Evolutionary conservation across 2,797 vertebrate genomes (phyloP).

Genomic region (Champsocephalus esox): DNA sequence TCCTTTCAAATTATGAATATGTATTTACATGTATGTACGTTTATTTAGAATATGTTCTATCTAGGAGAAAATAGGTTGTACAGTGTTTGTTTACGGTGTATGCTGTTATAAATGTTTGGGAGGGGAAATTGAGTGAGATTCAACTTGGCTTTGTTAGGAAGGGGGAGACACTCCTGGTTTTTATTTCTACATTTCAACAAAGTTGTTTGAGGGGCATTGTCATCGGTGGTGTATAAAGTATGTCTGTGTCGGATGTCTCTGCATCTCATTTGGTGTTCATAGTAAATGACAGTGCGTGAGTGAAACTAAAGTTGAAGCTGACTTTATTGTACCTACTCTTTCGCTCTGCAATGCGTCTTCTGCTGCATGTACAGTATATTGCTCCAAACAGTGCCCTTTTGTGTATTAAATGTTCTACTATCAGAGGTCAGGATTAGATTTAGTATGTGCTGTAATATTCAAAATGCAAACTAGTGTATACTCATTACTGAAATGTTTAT

Average conservation of each 20-base stretch:
- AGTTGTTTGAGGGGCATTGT: not conserved
- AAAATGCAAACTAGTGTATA: conserved; percentile 8
- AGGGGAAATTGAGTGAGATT: too few relatives aligned
- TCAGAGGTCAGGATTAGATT: conserved; percentile 9
- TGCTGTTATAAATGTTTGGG: not conserved
- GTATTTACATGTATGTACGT: too few relatives aligned
- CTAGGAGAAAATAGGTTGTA: not conserved
- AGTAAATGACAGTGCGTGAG: conserved; percentile 9
- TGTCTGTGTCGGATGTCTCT: not conserved
- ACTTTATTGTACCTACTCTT: conserved; percentile 1
- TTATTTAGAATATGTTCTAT: not conserved
- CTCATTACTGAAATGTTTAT: not conserved
- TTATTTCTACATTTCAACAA: not conserved
- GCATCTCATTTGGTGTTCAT: not conserved
- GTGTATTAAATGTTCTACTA: conserved; percentile 33
- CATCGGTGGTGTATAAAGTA: not conserved
- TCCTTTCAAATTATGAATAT: not conserved
- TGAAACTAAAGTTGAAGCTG: too few relatives aligned
- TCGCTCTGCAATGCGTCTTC: not conserved
- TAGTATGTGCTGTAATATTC: conserved; percentile 25
- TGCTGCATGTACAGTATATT: not conserved
- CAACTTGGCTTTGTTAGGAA: too few relatives aligned
- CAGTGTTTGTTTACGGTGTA: not conserved
- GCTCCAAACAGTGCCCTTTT: conserved; percentile 13
- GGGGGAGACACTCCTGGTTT: too few relatives aligned